A percentile compares a stretch with the other conserved stretches of the same genome.
Evolutionary conservation across 2,113 vertebrate genomes (phyloP).

Genomic region (Brienomyrus longianalis): DNA sequence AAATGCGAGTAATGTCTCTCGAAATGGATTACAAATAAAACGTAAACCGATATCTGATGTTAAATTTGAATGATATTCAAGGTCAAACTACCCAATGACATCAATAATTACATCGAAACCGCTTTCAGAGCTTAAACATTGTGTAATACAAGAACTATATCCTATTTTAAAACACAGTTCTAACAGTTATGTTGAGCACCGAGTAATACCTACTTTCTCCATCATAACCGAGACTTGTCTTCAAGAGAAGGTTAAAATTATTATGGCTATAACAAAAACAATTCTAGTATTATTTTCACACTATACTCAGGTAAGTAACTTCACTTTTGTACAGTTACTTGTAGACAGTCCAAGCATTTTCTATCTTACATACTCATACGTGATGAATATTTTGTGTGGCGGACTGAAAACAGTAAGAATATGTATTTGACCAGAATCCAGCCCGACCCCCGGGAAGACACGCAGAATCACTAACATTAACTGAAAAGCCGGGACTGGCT

Average conservation of each 20-base stretch:
- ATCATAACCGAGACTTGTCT: background rate
- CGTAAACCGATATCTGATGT: background rate
- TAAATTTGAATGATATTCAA: slow-evolving; percentile 2
- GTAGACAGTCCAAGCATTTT: background rate
- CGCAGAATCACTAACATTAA: background rate
- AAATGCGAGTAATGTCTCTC: background rate
- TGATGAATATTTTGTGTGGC: background rate
- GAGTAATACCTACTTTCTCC: background rate
- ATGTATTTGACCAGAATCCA: background rate
- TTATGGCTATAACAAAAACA: background rate
- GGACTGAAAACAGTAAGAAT: slow-evolving; percentile 6
- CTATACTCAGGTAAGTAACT: background rate
- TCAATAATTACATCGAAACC: background rate
- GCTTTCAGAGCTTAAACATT: background rate
- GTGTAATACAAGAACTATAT: background rate
- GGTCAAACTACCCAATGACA: slow-evolving; percentile 19
- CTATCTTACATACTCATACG: background rate
- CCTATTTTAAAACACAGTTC: background rate
- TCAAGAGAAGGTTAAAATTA: background rate
- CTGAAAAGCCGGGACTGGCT: background rate
- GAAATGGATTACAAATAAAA: background rate
- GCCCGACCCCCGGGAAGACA: background rate
- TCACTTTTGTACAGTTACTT: background rate
- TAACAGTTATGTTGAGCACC: background rate
- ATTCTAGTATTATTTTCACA: background rate